phyloP scores from a whole-genome alignment of 2,797 vertebrate genomes.

The Enoplosus armatus region DNA sequence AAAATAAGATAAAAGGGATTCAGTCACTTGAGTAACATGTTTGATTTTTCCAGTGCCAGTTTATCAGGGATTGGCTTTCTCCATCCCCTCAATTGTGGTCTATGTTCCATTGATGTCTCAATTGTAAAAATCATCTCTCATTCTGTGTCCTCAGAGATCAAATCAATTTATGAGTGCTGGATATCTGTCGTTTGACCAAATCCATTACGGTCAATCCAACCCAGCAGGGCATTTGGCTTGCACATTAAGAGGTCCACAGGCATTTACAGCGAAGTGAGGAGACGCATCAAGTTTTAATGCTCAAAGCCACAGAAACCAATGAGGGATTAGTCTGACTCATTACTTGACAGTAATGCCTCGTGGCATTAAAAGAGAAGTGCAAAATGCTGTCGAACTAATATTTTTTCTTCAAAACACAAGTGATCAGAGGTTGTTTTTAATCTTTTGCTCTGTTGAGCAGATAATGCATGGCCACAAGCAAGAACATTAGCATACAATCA shows the following conservation, averaged over 20 bases:
- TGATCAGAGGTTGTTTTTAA: constrained; percentile 75
- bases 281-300: constrained; percentile 87
- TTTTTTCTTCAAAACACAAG: constrained; percentile 70
- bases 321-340: constrained; percentile 83
- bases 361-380: constrained; percentile 75
- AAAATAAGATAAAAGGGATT: constrained; percentile 38
- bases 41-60: constrained; percentile 68
- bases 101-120: constrained; percentile 84
- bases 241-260: constrained; percentile 86
- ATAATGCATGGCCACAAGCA: constrained; percentile 78
- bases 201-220: constrained; percentile 85
- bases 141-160: constrained; percentile 83
- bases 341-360: constrained; percentile 79
- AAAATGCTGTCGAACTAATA: constrained; percentile 80
- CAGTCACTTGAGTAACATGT: constrained; percentile 43
- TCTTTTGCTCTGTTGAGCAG: constrained; percentile 81
- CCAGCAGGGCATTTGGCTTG: constrained; percentile 83
- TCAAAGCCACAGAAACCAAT: constrained; percentile 87
- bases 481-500: constrained; percentile 76
- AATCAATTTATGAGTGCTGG: constrained; percentile 85
- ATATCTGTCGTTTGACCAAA: constrained; percentile 84
- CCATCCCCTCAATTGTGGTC: constrained; percentile 78
- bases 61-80: constrained; percentile 76
- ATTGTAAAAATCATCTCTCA: constrained; percentile 86
- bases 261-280: constrained; percentile 83